Evolutionary conservation across 2,797 vertebrate species (phyloP).

Genomic region (Argyrosomus regius): DNA sequence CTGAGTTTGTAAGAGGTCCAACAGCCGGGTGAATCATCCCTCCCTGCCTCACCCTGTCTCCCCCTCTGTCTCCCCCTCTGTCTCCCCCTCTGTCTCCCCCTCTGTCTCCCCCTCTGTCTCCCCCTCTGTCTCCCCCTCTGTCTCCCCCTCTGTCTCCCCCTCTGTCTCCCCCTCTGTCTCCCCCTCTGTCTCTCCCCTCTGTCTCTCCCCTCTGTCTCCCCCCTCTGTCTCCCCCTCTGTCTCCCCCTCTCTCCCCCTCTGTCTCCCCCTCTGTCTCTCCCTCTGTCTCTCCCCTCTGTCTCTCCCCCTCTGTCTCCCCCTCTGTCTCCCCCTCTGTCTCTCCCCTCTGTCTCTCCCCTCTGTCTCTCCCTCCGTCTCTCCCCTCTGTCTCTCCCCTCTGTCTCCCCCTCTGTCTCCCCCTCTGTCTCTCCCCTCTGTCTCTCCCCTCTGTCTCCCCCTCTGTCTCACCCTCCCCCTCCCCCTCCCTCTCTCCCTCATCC

Average conservation of each 20-base stretch:
- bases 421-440: slow-evolving; percentile 66
- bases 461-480: too few relatives aligned
- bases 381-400: too few relatives aligned
- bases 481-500: slow-evolving; percentile 77
- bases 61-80: too few relatives aligned
- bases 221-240: too few relatives aligned
- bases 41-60: too few relatives aligned
- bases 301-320: slow-evolving; percentile 31
- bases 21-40: slow-evolving; percentile 59
- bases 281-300: too few relatives aligned
- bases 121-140: slow-evolving; percentile 73
- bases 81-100: slow-evolving; percentile 47
- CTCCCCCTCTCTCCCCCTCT: slow-evolving; percentile 73
- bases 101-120: slow-evolving; percentile 42
- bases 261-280: slow-evolving; percentile 72
- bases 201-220: too few relatives aligned
- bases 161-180: too few relatives aligned
- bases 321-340: too few relatives aligned
- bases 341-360: slow-evolving; percentile 11
- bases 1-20: slow-evolving; percentile 60
- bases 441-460: slow-evolving; percentile 61
- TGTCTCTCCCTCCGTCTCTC: too few relatives aligned
- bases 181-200: slow-evolving; percentile 71
- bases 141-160: too few relatives aligned
- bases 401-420: too few relatives aligned